Evolutionary conservation across 1,140 invertebrate genomes (phyloP).

Genomic region (Heterodera carotae): DNA sequence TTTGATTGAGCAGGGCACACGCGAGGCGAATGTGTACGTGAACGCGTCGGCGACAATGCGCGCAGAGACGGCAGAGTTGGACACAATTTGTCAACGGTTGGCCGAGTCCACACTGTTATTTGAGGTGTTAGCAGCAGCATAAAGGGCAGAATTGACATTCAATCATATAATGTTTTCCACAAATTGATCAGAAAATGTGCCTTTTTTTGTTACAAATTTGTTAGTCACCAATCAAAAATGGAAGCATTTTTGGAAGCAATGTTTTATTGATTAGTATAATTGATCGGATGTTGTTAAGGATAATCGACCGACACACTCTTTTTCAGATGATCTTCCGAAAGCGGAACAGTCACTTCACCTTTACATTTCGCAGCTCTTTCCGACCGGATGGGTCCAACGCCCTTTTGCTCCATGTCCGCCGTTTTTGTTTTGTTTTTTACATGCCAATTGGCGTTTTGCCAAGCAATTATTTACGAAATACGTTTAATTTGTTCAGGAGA

Average conservation of each 20-base stretch:
- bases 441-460: too few species aligned
- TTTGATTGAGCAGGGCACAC: conserved; percentile 42
- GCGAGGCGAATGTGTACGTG: conserved; percentile 40
- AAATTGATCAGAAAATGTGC: too few species aligned
- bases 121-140: conserved; percentile 1
- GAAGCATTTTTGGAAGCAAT: too few species aligned
- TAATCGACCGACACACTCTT: too few species aligned
- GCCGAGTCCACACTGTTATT: conserved; percentile 15
- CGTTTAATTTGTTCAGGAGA: too few species aligned
- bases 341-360: conserved; percentile 23
- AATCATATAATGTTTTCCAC: too few species aligned
- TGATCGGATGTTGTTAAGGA: too few species aligned
- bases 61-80: neutral
- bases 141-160: too few species aligned
- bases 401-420: conserved; percentile 19
- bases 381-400: conserved; percentile 15
- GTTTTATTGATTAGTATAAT: too few species aligned
- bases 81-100: conserved; percentile 12
- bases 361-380: conserved; percentile 29
- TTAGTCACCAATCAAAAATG: neutral
- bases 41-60: conserved; percentile 41
- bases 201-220: neutral
- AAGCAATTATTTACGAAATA: too few species aligned
- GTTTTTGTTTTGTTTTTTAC: too few species aligned
- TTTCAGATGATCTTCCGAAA: conserved; percentile 12